Evolutionary conservation across 2,888 invertebrate species (phyloP), one percentile per base, ranked within the genome.

Genomic region (Schrankia costaestrigalis): DNA sequence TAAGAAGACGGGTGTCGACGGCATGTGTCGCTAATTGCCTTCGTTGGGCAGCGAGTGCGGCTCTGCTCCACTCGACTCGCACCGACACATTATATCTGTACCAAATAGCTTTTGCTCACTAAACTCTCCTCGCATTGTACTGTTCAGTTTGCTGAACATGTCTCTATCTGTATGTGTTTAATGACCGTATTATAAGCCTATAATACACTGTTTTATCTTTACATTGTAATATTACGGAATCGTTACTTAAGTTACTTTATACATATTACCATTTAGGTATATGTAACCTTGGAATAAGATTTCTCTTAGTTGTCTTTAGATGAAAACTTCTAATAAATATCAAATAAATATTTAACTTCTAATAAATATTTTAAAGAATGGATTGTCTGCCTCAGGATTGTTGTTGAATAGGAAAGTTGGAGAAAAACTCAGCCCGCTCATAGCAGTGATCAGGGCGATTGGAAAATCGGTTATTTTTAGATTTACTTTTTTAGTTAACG

Each of bases 1-100:
- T 39, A 59, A 59, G 56, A 56, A 63, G 64, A 50, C 54, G 57
- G 44, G 61, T 62, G 73, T 63, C 57, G 68, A 63, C 70, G 68
- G 68, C 78, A 72, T 73, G 68, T 80, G 79, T 63, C 66, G 47
- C 74, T 80, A 81, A 83, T 82, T 79, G 78, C 73, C 71, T 66
- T 68, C 67, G 65, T 69, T 70, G 71, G 71, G 48, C 70, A 68
- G 65, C 56, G 59, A 61, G 56, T 52, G 46, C 39, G 46, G 36
- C 42, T 42, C 30, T 36, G 27, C 34, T 30, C 39, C 32, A 42
- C 42, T 34, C 35, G 29, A 35, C 39, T 44, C 35, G 44, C 37
- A 37, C 33, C 36, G 32, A 31, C 38, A 42, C 53, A 44, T 56
- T 61, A 55, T 62, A 48, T 58, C 52, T 59, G 52, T 37, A 54